Evolutionary conservation across 2,113 vertebrate genomes (phyloP).

Genomic region (Shinisaurus crocodilurus): DNA sequence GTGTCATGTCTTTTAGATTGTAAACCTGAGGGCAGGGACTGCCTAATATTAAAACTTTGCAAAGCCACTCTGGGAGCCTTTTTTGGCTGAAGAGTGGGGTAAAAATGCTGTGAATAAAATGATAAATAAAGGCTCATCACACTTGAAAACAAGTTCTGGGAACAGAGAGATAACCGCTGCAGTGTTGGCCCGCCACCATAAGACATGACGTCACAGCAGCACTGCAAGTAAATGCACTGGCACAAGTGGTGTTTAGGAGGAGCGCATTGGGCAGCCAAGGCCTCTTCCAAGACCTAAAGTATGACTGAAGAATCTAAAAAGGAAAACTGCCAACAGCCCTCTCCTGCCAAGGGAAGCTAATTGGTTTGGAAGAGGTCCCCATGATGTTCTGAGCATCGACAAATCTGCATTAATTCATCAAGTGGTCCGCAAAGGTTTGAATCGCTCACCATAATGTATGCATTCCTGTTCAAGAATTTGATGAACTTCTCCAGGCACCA

Average conservation of each 20-base stretch:
- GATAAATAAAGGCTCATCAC: too few relatives aligned
- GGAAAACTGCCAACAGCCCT: background rate
- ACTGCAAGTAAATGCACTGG: background rate
- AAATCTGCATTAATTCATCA: background rate
- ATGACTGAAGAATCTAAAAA: background rate
- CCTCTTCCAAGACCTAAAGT: background rate
- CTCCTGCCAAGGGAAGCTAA: background rate
- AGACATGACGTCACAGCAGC: background rate
- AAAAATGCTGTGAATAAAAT: too few relatives aligned
- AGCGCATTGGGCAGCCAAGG: background rate
- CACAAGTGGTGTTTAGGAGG: background rate
- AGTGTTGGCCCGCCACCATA: background rate
- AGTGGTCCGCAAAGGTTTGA: background rate
- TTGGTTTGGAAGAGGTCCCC: background rate
- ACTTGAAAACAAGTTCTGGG: background rate
- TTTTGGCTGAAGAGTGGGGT: too few relatives aligned
- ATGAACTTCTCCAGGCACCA: slow-evolving; percentile 97
- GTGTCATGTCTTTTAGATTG: too few relatives aligned
- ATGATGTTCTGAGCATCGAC: background rate
- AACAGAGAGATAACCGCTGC: background rate
- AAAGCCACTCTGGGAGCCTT: too few relatives aligned
- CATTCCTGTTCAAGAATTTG: slow-evolving; percentile 95
- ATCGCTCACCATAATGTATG: slow-evolving; percentile 93
- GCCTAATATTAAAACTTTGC: too few relatives aligned
- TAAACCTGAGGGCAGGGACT: too few relatives aligned